phyloP scores from a whole-genome alignment of 1,140 invertebrate species.

The Macrobrachium nipponense region DNA sequence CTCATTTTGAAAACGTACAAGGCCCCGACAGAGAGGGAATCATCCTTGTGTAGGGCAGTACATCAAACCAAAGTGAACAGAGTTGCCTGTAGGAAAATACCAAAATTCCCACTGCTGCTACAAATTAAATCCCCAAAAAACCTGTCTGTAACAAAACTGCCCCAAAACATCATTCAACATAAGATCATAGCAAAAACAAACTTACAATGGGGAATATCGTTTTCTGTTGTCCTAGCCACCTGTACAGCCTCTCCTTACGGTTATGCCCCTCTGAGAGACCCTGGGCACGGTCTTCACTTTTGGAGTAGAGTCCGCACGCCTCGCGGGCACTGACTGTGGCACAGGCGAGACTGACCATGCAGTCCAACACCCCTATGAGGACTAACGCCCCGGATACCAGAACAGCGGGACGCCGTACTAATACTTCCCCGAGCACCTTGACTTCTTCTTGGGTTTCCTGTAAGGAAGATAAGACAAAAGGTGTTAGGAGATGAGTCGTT shows the following conservation, averaged over 20 bases:
- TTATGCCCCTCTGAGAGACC: constrained; percentile 57
- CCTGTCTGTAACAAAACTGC: too few species aligned
- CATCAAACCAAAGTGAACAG: too few species aligned
- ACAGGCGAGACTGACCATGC: constrained; percentile 53
- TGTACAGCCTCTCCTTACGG: constrained; percentile 59
- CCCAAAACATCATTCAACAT: neutral
- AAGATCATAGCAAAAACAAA: neutral
- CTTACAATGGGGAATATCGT: constrained; percentile 62
- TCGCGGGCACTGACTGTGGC: constrained; percentile 45
- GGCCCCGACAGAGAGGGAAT: too few species aligned
- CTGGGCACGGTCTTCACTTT: constrained; percentile 24
- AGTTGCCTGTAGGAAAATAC: too few species aligned
- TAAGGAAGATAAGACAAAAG: neutral
- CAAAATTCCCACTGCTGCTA: too few species aligned
- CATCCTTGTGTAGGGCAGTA: too few species aligned
- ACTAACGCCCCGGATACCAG: constrained; percentile 50
- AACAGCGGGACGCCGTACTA: constrained; percentile 56
- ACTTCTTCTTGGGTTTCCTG: constrained; percentile 51
- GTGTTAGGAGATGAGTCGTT: neutral
- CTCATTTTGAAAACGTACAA: too few species aligned
- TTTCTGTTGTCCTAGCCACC: constrained; percentile 62
- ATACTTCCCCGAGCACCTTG: constrained; percentile 31
- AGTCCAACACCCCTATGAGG: constrained; percentile 56
- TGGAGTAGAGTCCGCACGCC: constrained; percentile 50
- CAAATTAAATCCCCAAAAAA: too few species aligned